Conservation (phyloP, 1,140 invertebrate genomes). For the Leucophenga varia region DNA sequence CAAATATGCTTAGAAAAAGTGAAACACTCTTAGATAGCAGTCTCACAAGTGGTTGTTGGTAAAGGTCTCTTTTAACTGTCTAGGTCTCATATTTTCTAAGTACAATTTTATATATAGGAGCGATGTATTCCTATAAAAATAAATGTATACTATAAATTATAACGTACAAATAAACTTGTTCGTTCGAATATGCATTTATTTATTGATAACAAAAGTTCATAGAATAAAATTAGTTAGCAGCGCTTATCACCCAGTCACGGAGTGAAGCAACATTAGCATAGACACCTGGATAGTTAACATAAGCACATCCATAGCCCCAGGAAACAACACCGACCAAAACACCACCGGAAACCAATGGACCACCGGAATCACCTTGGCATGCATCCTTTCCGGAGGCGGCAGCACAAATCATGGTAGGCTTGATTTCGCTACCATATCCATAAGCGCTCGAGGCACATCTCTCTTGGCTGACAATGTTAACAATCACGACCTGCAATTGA, state of each 20-base stretch:
- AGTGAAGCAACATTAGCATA: conserved; percentile 61
- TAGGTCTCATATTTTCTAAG: too few species aligned
- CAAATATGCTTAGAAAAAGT: too few species aligned
- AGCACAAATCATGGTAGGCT: conserved; percentile 57
- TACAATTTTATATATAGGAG: too few species aligned
- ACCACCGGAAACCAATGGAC: conserved; percentile 52
- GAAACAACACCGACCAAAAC: conserved; percentile 62
- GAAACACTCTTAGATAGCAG: too few species aligned
- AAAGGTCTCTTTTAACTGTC: too few species aligned
- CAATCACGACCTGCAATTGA: conserved; percentile 28
- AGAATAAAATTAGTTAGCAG: conserved; percentile 28
- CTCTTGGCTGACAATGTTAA: conserved; percentile 26
- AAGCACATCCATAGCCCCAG: conserved; percentile 58
- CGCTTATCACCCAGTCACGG: conserved; percentile 48
- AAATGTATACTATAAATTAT: conserved; percentile 1
- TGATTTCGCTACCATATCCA: conserved; percentile 31
- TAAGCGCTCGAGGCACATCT: conserved; percentile 24
- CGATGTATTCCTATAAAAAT: conserved; percentile 14
- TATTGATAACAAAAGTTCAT: conserved; percentile 9
- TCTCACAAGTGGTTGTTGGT: too few species aligned
- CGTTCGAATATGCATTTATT: conserved; percentile 4
- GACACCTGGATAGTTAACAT: conserved; percentile 60
- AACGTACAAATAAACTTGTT: conserved; percentile 1
- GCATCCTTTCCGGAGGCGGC: conserved; percentile 39
- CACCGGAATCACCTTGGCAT: conserved; percentile 58